A percentile compares a stretch with the other conserved stretches of the same genome.
phyloP scores from a whole-genome alignment of 1,140 invertebrate species.

The Idris sp. region DNA sequence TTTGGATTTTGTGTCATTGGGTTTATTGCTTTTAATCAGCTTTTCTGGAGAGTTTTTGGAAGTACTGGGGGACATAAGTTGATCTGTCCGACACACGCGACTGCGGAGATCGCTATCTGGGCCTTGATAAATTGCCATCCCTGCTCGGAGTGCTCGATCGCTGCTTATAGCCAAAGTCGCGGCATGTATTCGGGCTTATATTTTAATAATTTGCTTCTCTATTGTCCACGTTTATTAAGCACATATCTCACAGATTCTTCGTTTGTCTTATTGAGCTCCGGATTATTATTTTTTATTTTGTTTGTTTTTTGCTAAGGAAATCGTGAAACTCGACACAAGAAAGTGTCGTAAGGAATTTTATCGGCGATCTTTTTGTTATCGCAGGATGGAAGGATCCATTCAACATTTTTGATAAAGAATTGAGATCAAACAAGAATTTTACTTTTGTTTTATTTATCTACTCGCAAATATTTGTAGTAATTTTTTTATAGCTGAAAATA shows the following conservation, averaged over 20 bases:
- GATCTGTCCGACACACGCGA: constrained; percentile 72
- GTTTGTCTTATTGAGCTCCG: constrained; percentile 31
- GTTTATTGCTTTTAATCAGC: no score
- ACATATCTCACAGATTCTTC: constrained; percentile 69
- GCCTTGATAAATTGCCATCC: constrained; percentile 77
- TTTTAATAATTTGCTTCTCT: constrained; percentile 75
- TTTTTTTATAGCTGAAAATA: no score
- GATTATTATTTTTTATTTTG: constrained; percentile 21
- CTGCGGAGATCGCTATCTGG: constrained; percentile 75
- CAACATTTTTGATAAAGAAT: background rate
- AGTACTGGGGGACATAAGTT: constrained; percentile 71
- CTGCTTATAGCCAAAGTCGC: constrained; percentile 45
- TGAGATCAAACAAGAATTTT: no score
- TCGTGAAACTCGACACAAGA: constrained; percentile 34
- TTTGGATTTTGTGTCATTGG: no score
- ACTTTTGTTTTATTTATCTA: no score
- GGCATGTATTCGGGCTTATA: constrained; percentile 66
- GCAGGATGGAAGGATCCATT: background rate
- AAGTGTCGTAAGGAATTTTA: constrained; percentile 47
- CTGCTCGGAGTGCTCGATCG: constrained; percentile 65
- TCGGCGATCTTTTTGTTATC: constrained; percentile 38
- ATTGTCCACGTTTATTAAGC: constrained; percentile 77
- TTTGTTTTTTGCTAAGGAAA: constrained; percentile 16
- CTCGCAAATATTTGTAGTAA: no score
- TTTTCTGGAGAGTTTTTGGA: no score